These are phyloP conservation scores for Seriola quinqueradiata DNA, from an alignment of 2,113 vertebrate genomes.

Conservation along the genomic window DNA sequence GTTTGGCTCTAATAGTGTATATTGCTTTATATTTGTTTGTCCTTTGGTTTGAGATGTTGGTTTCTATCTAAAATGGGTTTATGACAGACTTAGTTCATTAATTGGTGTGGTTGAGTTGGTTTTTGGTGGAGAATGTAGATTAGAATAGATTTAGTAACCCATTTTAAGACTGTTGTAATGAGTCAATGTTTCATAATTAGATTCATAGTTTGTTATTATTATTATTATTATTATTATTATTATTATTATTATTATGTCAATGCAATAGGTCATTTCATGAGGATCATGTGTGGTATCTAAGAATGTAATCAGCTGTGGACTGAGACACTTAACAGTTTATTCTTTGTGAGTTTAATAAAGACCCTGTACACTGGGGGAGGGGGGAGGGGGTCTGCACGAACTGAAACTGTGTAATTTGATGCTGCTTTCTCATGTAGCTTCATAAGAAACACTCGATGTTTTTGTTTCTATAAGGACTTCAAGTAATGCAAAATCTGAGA, in stretches of 20 bases:
- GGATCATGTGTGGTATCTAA: neutral
- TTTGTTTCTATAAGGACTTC: too few relatives aligned
- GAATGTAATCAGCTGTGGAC: neutral
- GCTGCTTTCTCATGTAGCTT: too few relatives aligned
- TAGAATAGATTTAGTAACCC: neutral
- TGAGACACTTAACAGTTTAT: neutral
- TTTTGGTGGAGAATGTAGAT: neutral
- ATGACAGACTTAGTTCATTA: neutral
- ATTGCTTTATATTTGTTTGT: neutral
- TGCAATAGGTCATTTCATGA: neutral
- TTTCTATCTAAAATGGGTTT: neutral
- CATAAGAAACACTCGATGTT: too few relatives aligned
- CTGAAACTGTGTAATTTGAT: neutral
- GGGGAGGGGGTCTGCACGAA: too few relatives aligned
- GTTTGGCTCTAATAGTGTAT: neutral
- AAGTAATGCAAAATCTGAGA: too few relatives aligned
- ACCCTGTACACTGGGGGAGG: neutral
- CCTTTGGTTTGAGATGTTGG: neutral
- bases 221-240: neutral
- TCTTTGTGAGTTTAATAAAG: neutral
- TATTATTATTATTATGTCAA: too few relatives aligned
- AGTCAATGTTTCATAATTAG: neutral
- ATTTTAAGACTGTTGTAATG: constrained; percentile 6
- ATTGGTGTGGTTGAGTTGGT: neutral
- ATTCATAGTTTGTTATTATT: neutral